Evolutionary conservation across 2,888 invertebrate species (phyloP), one percentile per base, ranked within the genome.

Genomic region (Orchesella flavescens): DNA sequence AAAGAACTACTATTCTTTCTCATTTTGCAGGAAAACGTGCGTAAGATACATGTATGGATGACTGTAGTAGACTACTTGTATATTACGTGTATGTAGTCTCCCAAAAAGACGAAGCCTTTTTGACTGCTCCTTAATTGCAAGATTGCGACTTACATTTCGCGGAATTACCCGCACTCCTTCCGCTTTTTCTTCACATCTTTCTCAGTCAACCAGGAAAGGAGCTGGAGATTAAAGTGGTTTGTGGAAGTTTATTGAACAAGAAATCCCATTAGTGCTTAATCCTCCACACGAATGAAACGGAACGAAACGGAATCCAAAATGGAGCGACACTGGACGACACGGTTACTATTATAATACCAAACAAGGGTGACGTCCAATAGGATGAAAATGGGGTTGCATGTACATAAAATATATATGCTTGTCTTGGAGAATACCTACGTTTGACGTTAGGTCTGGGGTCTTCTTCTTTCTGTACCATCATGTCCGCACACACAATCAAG

Each of bases 191-290:
- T 44, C 34, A 21, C 69, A 69, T 68, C 23, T 79, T 75, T 65
- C 44, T 53, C 44, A 57, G 68, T 44, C 59, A 81, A 49, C 21
- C 69, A 74, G 63, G 69, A 61, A 75, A 73, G 57, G 80, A 65
- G 65, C 44, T 65, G 80, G 73, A 80, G 80, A 81, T 81, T 81
- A 81, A 81, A 81, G 81, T 81, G 81, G 75, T 74, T 75, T 74
- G 75, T 59, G 75, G 59, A 81, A 81, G 75, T 81, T 81, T 81
- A 81, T 81, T 81, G 81, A 75, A 81, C 75, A 81, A 81, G 81
- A 81, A 81, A 81, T 81, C 81, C 81, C 81, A 81, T 81, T 81
- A 81, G 75, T 69, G 69, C 74, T 24, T 81, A 81, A 81, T 81
- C 81, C 81, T 81, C 74, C 69, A 63, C 49, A 68, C 80, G 74